Base-by-base conservation (phyloP, 2,888 invertebrate genomes). In the Platycheirus albimanus region DNA sequence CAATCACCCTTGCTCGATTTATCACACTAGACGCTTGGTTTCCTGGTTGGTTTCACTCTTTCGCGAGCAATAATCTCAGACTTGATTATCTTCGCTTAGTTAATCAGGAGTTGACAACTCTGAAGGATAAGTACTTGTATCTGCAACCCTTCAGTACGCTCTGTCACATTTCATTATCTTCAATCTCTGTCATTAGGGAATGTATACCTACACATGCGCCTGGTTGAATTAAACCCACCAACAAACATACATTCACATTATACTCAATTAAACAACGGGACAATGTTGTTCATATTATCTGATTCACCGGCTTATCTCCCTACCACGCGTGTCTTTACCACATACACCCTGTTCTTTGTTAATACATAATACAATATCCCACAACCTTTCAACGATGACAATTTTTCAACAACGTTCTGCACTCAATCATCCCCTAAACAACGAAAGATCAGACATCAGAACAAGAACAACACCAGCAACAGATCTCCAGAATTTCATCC, bases 361-460 rank as follows among this genome's bases (percentile, higher is more conserved):
- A n/a, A n/a, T n/a, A n/a, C n/a, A n/a, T n/a, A n/a, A n/a, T n/a
- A n/a, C n/a, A n/a, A n/a, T n/a, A n/a, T 45, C 36, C 38, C 33
- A 79, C 49, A 63, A 63, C 74, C 72, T 79, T 67, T 74, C 72
- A 56, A 13, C 69, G 43, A 38, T 67, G 61, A 61, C 52, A 43
- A 69, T 79, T 79, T 74, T 28, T 79, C 74, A 74, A 76, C 75
- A 67, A 30, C 36, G 11, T 19, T 70, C 69, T 36, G 24, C 77
- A 77, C 71, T 81, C 71, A 77, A 81, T 77, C 77, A 81, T 75
- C 71, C 66, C 61, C 52, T 80, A 51, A 80, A 66, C 70, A 69
- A 56, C 49, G 54, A 41, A 47, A 64, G 75, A 75, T 75, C 76
- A 58, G 64, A 80, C 10, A 10, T 36, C 36, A 36, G 1, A 2